A percentile compares a stretch with the other conserved stretches of the same genome.
Evolutionary conservation across 2,113 vertebrate species (phyloP).

Genomic region (Toxotes jaculatrix): DNA sequence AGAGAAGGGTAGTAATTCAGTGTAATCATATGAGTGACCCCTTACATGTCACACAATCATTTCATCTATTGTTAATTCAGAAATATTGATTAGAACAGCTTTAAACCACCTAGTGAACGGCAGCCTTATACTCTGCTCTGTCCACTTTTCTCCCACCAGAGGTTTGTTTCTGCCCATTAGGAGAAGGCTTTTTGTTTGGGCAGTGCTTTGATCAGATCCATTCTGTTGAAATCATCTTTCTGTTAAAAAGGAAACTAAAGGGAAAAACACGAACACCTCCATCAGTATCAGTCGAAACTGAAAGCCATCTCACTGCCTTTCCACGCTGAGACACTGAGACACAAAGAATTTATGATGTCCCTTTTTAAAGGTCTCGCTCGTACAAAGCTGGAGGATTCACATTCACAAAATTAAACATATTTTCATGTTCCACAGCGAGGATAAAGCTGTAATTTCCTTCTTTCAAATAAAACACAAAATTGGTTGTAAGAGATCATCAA

Average conservation of each 20-base stretch:
- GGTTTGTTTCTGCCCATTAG: background rate
- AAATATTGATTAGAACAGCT: background rate
- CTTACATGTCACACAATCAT: background rate
- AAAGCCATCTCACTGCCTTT: background rate
- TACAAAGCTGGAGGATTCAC: background rate
- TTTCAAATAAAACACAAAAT: background rate
- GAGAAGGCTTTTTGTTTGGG: background rate
- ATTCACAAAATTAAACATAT: background rate
- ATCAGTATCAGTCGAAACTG: background rate
- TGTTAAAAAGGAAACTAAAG: background rate
- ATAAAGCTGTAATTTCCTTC: background rate
- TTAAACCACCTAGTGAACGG: background rate
- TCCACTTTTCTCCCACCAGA: background rate
- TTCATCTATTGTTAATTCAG: background rate
- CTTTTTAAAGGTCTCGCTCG: background rate
- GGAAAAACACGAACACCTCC: background rate
- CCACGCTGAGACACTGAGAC: background rate
- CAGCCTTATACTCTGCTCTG: background rate
- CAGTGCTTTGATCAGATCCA: slow-evolving; percentile 5
- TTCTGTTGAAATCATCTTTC: background rate
- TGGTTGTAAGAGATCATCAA: background rate
- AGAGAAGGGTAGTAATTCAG: background rate
- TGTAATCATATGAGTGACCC: background rate
- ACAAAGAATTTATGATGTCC: background rate
- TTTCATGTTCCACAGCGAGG: background rate